A percentile compares a stretch with the other conserved stretches of the same genome.
Evolutionary conservation across 2,113 vertebrate genomes (phyloP).

Genomic region (Brachypteracias leptosomus): DNA sequence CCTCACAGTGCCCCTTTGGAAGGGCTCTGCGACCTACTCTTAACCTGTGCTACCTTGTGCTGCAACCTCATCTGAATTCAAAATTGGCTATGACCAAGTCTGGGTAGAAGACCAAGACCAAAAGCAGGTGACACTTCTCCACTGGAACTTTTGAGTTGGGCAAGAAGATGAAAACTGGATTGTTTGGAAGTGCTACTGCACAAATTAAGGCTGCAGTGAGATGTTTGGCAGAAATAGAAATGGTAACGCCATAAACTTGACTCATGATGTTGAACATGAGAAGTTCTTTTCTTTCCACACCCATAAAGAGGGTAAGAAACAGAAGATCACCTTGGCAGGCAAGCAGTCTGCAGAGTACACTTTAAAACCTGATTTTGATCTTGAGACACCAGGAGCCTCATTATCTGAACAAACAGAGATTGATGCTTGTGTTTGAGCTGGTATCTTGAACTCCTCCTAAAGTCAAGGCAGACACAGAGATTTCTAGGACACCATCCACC

Average conservation of each 20-base stretch:
- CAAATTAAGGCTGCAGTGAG: not conserved
- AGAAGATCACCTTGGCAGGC: not conserved
- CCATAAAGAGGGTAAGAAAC: not conserved
- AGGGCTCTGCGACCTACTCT: not conserved
- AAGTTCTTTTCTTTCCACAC: not conserved
- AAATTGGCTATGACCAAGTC: not conserved
- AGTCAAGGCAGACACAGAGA: not conserved
- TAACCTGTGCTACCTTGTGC: not conserved
- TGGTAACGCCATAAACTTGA: not conserved
- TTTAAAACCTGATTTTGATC: not conserved
- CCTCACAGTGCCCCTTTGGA: not conserved
- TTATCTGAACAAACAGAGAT: slow-evolving; percentile 8
- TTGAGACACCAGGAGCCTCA: not conserved
- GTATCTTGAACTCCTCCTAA: not conserved
- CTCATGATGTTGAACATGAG: not conserved
- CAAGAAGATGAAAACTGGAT: not conserved
- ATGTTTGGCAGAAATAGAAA: not conserved
- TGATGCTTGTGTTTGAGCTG: not conserved
- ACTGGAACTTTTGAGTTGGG: not conserved
- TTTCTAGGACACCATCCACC: not conserved
- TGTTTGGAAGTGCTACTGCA: not conserved
- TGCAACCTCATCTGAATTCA: not conserved
- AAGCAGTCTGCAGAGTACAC: not conserved
- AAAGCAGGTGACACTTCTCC: not conserved
- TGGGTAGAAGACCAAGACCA: not conserved